Base-by-base conservation (phyloP, 2,888 invertebrate genomes). In the Phyllotreta striolata region DNA sequence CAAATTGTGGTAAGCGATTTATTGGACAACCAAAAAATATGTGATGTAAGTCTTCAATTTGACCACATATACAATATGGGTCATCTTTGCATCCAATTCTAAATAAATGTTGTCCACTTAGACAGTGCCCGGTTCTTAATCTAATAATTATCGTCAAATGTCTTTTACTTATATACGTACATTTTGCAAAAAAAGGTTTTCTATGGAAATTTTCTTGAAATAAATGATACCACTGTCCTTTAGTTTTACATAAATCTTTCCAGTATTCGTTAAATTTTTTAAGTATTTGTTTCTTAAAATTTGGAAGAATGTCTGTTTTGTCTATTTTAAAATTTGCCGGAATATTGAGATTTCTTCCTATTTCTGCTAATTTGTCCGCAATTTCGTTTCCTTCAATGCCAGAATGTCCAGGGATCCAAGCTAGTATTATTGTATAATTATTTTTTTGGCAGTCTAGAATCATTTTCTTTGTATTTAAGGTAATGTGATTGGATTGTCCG, bases 321-420 rank as follows among this genome's bases (percentile, higher is more conserved):
- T 55, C 37, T n/a, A 55, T 6, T 8, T 39, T 8, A 39, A 35
- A 13, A 9, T 55, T 13, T 13, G 12, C 12, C 8, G 55, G 55
- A 8, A 55, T 39, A 39, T 55, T 55, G 1, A 55, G 38, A 6
- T 38, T 35, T 55, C 55, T 55, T 4, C 57, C 57, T 3, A 57
- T 57, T 6, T 57, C 35, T 3, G 57, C 57, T 10, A 57, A 12
- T 57, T 57, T 44, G 38, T 57, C 57, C 37, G 57, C 57, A 9
- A 44, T 44, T 35, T 37, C 44, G 37, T 47, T 57, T 13, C 47
- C 57, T 46, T 8, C n/a, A 37, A 57, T 46, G 8, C 47, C 57
- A n/a, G 10, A 13, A 39, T 57, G 47, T 38, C 57, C 57, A 8
- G 57, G 46, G 8, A 57, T 38, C 57, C 57, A 57, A 38, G 57